Evolutionary conservation across 1,140 invertebrate genomes (phyloP), one percentile per base, ranked within the genome.

Genomic region (Akabosia matsudoensis): DNA sequence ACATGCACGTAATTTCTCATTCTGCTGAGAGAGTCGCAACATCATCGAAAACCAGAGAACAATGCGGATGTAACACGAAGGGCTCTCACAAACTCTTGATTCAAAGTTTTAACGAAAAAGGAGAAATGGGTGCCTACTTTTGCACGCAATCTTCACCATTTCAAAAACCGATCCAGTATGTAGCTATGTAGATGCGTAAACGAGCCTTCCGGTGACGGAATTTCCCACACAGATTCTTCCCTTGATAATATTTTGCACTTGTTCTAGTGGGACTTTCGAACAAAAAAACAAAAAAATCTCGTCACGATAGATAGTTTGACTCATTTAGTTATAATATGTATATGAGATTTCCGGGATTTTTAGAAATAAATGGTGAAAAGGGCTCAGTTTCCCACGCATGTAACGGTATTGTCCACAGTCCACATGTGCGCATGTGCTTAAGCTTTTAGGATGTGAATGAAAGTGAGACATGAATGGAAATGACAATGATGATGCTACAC

Each of bases 1-100:
- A 67, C 61, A 67, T 67, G 61, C 61, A 67, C 30, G 61, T 67
- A 67, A 67, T 67, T 67, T 67, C 61, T 67, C 61, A 67, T 67
- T 61, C 24, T 61, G 13, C n/a, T n/a, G n/a, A n/a, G n/a, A n/a
- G n/a, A n/a, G n/a, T n/a, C n/a, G n/a, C n/a, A n/a, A n/a, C n/a
- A n/a, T n/a, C n/a, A 3, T 67, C 30, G 24, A 10, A n/a, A 67
- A 30, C 61, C 13, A 67, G 28, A 67, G 61, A 67, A 67, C 61
- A 67, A 67, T 67, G 61, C 61, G 61, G 61, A 67, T 67, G 61
- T 67, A 67, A n/a, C 61, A 31, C 61, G 61, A 31, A 67, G 10
- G 54, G n/a, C n/a, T n/a, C n/a, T n/a, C n/a, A n/a, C n/a, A n/a
- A n/a, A n/a, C n/a, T n/a, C n/a, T 45, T 45, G 37, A 7, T 45